Conservation (phyloP, 2,797 vertebrate species). For the Buceros bicornis region DNA sequence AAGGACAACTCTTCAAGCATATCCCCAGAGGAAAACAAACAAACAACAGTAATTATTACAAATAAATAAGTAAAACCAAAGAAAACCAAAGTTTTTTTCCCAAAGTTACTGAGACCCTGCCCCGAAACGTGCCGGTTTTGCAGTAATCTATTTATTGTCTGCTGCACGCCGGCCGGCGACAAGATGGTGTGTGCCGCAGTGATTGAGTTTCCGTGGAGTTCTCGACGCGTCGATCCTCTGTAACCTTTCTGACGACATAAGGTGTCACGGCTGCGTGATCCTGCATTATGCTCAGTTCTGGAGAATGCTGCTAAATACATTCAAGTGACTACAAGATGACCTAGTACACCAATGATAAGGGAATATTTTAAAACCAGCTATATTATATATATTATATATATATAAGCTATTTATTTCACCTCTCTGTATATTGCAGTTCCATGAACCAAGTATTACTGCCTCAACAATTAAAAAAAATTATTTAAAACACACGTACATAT, state of each 20-base stretch:
- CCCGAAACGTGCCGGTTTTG: constrained; percentile 76
- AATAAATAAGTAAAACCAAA: constrained; percentile 72
- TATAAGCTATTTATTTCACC: constrained; percentile 93
- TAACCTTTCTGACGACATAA: constrained; percentile 81
- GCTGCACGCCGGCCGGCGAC: constrained; percentile 75
- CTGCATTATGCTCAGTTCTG: constrained; percentile 82
- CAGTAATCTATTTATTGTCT: constrained; percentile 83
- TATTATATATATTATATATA: constrained; percentile 89
- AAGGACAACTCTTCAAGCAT: constrained; percentile 77
- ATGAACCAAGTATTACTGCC: constrained; percentile 88
- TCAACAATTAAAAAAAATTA: constrained; percentile 86
- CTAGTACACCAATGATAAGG: constrained; percentile 87
- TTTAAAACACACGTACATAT: constrained; percentile 77
- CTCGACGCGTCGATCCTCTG: constrained; percentile 77
- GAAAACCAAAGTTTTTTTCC: constrained; percentile 83
- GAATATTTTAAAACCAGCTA: constrained; percentile 88
- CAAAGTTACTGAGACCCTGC: constrained; percentile 77
- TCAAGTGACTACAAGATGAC: constrained; percentile 83
- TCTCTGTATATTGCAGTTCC: constrained; percentile 89
- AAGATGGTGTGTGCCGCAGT: constrained; percentile 72
- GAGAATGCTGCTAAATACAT: constrained; percentile 87
- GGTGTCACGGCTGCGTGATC: constrained; percentile 82
- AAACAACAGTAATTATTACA: constrained; percentile 14
- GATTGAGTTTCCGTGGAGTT: constrained; percentile 76
- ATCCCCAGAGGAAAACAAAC: constrained; percentile 72